phyloP scores from a whole-genome alignment of 2,113 vertebrate genomes.

The Zosterops lateralis region DNA sequence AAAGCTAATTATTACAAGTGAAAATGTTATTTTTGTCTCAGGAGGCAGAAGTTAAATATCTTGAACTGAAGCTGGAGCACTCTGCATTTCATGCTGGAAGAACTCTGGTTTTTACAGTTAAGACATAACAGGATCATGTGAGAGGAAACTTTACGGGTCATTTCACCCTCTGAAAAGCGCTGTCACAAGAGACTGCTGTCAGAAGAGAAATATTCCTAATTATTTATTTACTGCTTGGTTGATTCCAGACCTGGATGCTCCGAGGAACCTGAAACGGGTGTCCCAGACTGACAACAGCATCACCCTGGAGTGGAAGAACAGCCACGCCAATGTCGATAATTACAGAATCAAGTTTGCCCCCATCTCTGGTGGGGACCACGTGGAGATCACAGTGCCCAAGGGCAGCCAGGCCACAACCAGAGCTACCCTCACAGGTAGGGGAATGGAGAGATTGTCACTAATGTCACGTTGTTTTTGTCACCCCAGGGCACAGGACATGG shows the following conservation, averaged over 20 bases:
- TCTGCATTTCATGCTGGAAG: background rate
- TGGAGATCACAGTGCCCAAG: slow-evolving; percentile 83
- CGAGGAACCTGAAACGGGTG: slow-evolving; percentile 81
- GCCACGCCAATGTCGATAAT: slow-evolving; percentile 78
- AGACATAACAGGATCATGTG: background rate
- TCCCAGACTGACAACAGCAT: slow-evolving; percentile 90
- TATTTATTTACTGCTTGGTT: background rate
- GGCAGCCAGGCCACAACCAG: slow-evolving; percentile 82
- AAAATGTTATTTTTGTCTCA: background rate
- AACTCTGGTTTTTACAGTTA: background rate
- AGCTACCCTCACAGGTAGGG: slow-evolving; percentile 84
- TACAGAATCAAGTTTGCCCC: slow-evolving; percentile 95
- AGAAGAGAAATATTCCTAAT: background rate
- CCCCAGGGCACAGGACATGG: background rate
- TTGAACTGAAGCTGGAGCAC: background rate
- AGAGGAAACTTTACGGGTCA: background rate
- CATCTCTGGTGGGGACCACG: slow-evolving; percentile 90
- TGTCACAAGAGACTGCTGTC: background rate
- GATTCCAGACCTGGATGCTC: slow-evolving; percentile 87
- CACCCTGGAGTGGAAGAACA: slow-evolving; percentile 93
- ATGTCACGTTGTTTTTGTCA: background rate
- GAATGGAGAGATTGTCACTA: background rate
- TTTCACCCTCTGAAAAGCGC: background rate
- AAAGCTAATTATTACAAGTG: background rate
- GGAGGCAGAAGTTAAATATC: background rate